Evolutionary conservation across 2,797 vertebrate genomes (phyloP), one percentile per base, ranked within the genome.

Genomic region (Malacoctenus gilli): DNA sequence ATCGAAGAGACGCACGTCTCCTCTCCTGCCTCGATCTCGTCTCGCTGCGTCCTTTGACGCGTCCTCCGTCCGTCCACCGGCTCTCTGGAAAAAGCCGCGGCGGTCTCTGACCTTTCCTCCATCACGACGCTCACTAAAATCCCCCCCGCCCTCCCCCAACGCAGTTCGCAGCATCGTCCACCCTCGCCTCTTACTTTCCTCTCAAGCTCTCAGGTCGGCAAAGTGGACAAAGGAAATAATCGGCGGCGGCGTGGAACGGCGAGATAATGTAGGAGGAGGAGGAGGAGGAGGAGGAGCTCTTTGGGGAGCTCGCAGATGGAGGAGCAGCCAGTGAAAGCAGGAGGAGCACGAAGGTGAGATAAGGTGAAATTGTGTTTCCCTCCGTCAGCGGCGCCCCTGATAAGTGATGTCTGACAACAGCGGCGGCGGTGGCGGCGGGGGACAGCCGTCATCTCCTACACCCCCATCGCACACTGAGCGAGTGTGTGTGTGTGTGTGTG

Each of bases 341-440:
- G 22, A 28, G 22, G 31, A 68, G 68, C 41, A 35, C 60, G 41
- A 63, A 82, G 75, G 77, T 72, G 79, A 69, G 72, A 80, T 72
- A 68, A 80, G 69, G 77, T 73, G 74, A 73, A 72, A 80, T 68
- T 72, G 72, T 62, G 67, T 77, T 78, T 68, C 41, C 72, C 25
- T 51, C 59, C 55, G 56, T 67, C 58, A 73, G 39, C 38, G 72
- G 7, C 49, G 43, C 3, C 1, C 36, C 68, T 78, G 72, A 79
- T 69, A 81, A 80, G 66, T 76, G 76, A 81, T 75, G 72, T 74
- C 72, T 87, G 84, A 79, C 84, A 87, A 78, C 65, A 71, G 25
- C 1, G 51, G 63, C 52, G 77, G 65, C 72, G 77, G 66, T n/a
- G n/a, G n/a, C n/a, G 66, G 52, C 69, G 79, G 22, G 4, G 25